Evolutionary conservation across 1,140 invertebrate genomes (phyloP).

Genomic region (Drosophila quadrilineata): DNA sequence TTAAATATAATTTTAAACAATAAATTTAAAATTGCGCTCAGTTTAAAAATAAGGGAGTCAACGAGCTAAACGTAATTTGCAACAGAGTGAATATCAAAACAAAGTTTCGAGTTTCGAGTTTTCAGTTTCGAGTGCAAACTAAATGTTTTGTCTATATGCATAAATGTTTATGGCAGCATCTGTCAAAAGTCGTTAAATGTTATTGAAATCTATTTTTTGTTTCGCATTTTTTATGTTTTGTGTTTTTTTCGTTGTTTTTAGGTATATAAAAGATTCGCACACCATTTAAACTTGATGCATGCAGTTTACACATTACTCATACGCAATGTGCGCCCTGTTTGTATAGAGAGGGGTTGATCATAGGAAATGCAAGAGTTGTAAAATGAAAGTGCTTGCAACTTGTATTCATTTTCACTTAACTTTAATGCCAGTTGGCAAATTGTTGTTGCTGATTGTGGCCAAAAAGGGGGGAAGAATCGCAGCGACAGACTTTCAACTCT

Average conservation of each 20-base stretch:
- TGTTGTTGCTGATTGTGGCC: constrained; percentile 16
- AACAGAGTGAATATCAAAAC: no score
- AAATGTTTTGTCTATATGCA: constrained; percentile 37
- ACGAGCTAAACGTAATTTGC: no score
- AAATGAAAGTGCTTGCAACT: constrained; percentile 1
- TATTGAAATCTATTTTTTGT: no score
- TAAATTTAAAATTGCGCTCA: constrained; percentile 23
- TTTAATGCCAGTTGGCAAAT: constrained; percentile 49
- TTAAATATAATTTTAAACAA: constrained; percentile 33
- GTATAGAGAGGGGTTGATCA: no score
- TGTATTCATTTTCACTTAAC: constrained; percentile 24
- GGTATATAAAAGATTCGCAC: constrained; percentile 56
- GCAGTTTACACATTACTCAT: constrained; percentile 51
- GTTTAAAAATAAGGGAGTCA: no score
- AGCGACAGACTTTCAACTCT: constrained; percentile 27
- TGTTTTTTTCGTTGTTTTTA: no score
- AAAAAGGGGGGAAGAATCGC: no score
- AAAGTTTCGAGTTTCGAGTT: constrained; percentile 3
- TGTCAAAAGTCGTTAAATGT: constrained; percentile 52
- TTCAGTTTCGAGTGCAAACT: constrained; percentile 40
- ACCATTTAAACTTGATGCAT: constrained; percentile 55
- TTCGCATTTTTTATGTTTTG: constrained; percentile 34
- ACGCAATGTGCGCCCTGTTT: constrained; percentile 15
- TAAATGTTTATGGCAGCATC: constrained; percentile 35
- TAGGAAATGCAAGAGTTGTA: constrained; percentile 11